These are phyloP conservation scores for Galaxias olidus DNA, from an alignment of 2,797 vertebrate genomes.

Conservation along the genomic window DNA sequence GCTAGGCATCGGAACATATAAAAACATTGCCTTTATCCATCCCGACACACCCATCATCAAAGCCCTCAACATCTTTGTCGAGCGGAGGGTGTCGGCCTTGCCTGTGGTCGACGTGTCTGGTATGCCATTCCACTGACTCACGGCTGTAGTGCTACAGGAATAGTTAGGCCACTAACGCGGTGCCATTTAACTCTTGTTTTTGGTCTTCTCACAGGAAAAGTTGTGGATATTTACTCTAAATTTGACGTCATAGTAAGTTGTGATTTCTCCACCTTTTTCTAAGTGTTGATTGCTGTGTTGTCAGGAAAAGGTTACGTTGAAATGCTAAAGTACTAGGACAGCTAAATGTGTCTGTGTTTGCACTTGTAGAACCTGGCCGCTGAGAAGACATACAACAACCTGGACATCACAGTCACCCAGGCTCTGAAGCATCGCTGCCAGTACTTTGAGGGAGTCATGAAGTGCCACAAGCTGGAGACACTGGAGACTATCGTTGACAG, in stretches of 20 bases:
- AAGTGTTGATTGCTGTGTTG: background rate
- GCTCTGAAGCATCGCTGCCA: constrained; percentile 96
- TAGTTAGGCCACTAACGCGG: too few species aligned
- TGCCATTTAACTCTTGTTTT: constrained; percentile 9
- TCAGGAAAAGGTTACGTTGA: too few species aligned
- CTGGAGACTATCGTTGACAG: constrained; percentile 98
- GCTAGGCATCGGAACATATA: constrained; percentile 94
- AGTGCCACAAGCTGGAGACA: constrained; percentile 92
- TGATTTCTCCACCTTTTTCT: background rate
- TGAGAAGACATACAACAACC: constrained; percentile 98
- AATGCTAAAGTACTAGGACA: too few species aligned
- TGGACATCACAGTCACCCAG: constrained; percentile 97
- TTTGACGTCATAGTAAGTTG: constrained; percentile 99
- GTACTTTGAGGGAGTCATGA: constrained; percentile 98
- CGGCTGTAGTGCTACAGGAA: background rate
- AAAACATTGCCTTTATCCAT: constrained; percentile 95
- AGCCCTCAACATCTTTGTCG: constrained; percentile 96
- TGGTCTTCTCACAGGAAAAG: constrained; percentile 84
- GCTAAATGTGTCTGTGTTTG: background rate
- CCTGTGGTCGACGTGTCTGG: constrained; percentile 95
- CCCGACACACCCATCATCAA: constrained; percentile 98
- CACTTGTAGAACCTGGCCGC: constrained; percentile 91
- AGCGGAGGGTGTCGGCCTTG: constrained; percentile 92
- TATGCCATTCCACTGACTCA: constrained; percentile 41
- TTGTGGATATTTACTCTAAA: constrained; percentile 99